Evolutionary conservation across 1,140 invertebrate species (phyloP).

Genomic region (Marisa cornuarietis): DNA sequence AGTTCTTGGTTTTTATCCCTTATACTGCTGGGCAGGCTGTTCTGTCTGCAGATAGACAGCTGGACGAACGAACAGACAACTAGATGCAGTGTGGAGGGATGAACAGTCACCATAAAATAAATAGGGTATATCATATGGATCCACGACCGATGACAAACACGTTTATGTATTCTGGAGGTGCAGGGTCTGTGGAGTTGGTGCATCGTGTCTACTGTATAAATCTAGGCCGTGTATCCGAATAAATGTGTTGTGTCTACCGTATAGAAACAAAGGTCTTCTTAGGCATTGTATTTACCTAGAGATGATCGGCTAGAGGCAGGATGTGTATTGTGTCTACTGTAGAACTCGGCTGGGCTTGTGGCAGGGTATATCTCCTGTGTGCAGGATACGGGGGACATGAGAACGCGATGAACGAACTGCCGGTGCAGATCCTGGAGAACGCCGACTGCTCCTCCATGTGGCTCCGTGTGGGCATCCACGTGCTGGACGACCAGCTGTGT

Average conservation of each 20-base stretch:
- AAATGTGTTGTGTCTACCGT: too few species aligned
- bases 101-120: background rate
- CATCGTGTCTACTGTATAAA: too few species aligned
- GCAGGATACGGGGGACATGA: slow-evolving; percentile 38
- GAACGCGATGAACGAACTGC: slow-evolving; percentile 45
- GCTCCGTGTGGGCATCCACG: slow-evolving; percentile 39
- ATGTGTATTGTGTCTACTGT: background rate
- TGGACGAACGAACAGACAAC: background rate
- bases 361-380: too few species aligned
- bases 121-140: background rate
- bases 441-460: slow-evolving; percentile 43
- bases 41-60: background rate
- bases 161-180: too few species aligned
- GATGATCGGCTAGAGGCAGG: too few species aligned
- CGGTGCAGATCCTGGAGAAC: slow-evolving; percentile 34
- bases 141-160: background rate
- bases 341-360: too few species aligned
- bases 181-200: too few species aligned
- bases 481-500: slow-evolving; percentile 50
- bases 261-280: too few species aligned
- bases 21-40: background rate
- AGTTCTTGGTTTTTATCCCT: background rate
- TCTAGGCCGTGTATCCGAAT: too few species aligned
- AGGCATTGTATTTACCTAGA: too few species aligned
- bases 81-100: background rate